phyloP scores from a whole-genome alignment of 2,797 vertebrate species.

The Halcyon badia region DNA sequence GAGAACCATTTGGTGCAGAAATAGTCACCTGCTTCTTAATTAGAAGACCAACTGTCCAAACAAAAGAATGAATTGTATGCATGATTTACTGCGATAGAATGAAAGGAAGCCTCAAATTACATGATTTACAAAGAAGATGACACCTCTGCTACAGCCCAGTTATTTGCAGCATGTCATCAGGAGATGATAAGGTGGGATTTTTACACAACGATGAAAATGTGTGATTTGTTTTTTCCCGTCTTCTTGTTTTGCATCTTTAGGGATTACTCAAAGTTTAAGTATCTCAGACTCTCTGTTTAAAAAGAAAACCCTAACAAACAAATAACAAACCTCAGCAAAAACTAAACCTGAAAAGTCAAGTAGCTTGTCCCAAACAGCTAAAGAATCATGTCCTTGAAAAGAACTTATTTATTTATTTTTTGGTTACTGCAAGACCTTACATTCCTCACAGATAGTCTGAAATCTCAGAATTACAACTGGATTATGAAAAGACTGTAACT shows the following conservation, averaged over 20 bases:
- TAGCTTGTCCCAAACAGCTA: not conserved
- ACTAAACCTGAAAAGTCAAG: not conserved
- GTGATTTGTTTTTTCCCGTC: not conserved
- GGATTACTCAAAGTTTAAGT: not conserved
- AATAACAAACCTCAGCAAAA: not conserved
- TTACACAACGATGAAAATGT: constrained; percentile 12
- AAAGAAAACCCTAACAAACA: not conserved
- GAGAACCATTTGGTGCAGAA: constrained; percentile 52
- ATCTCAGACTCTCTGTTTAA: not conserved
- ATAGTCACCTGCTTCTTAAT: constrained; percentile 51
- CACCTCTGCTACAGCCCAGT: constrained; percentile 11
- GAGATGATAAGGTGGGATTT: constrained; percentile 5
- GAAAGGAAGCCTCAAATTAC: constrained; percentile 59
- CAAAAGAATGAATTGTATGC: constrained; percentile 52
- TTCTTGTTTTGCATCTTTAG: not conserved
- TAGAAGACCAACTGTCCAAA: constrained; percentile 57
- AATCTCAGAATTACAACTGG: not conserved
- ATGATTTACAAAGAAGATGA: constrained; percentile 62
- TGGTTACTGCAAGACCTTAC: not conserved
- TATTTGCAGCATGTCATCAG: constrained; percentile 8
- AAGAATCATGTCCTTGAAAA: not conserved
- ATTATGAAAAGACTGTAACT: not conserved
- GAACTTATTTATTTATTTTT: not conserved
- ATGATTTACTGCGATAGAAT: constrained; percentile 36
- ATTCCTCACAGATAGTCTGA: not conserved